phyloP scores from a whole-genome alignment of 2,113 vertebrate species.

The Myotis brandtii region DNA sequence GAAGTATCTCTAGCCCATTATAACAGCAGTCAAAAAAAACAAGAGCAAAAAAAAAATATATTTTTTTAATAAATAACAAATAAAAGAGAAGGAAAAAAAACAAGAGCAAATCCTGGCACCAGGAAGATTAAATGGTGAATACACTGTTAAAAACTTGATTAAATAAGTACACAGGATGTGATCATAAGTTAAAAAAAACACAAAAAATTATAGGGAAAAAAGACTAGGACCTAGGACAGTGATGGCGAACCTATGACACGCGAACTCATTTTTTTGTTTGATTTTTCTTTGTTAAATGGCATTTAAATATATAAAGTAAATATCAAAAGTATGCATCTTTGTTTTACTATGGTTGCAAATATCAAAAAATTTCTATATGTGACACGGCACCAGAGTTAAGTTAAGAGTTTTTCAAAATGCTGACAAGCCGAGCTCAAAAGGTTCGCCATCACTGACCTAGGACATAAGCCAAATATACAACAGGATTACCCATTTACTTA shows the following conservation, averaged over 20 bases:
- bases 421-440: no score
- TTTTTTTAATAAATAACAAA: no score
- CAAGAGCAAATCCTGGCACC: neutral
- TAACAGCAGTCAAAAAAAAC: neutral
- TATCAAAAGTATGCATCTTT: no score
- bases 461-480: neutral
- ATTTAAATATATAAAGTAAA: no score
- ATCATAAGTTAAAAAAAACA: neutral
- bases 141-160: neutral
- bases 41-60: fast-evolving
- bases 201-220: neutral
- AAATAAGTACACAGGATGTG: neutral
- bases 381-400: no score
- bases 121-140: neutral
- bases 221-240: neutral
- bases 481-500: neutral
- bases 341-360: no score
- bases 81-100: neutral
- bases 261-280: no score
- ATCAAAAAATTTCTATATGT: no score
- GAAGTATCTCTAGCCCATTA: neutral
- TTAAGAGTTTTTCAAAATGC: no score
- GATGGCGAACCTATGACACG: no score
- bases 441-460: neutral
- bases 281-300: no score